phyloP scores from a whole-genome alignment of 2,113 vertebrate species.

The Xerus inauris region DNA sequence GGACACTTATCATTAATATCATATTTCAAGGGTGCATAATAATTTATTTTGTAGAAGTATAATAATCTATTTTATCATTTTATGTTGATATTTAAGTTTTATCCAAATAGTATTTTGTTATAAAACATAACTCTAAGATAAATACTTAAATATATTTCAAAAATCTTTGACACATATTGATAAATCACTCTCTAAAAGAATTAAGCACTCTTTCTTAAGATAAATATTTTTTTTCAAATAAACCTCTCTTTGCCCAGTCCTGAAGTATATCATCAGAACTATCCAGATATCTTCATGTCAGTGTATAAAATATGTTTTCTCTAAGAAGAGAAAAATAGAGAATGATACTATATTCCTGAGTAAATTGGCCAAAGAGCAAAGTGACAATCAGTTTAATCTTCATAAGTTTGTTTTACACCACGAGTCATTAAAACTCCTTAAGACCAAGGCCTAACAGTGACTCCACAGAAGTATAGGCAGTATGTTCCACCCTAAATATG shows the following conservation, averaged over 20 bases:
- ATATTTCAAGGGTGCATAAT: neutral
- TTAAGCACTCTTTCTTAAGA: neutral
- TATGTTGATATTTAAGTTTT: slow-evolving; percentile 30
- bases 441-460: neutral
- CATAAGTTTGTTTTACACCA: neutral
- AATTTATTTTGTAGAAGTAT: slow-evolving; percentile 37
- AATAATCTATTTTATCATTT: neutral
- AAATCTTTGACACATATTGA: neutral
- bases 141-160: neutral
- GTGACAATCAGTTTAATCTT: neutral
- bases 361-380: slow-evolving; percentile 12
- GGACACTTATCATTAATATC: neutral
- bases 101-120: neutral
- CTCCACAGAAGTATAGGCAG: neutral
- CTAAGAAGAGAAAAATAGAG: neutral
- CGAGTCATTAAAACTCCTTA: neutral
- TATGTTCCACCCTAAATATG: neutral
- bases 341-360: neutral
- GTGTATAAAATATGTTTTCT: slow-evolving; percentile 14
- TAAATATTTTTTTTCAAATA: neutral
- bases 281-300: neutral
- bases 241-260: neutral
- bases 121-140: slow-evolving; percentile 40
- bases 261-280: slow-evolving; percentile 13
- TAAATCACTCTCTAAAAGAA: slow-evolving; percentile 30